phyloP scores from a whole-genome alignment of 2,797 vertebrate genomes.

The Microctenopoma steveboyesi region DNA sequence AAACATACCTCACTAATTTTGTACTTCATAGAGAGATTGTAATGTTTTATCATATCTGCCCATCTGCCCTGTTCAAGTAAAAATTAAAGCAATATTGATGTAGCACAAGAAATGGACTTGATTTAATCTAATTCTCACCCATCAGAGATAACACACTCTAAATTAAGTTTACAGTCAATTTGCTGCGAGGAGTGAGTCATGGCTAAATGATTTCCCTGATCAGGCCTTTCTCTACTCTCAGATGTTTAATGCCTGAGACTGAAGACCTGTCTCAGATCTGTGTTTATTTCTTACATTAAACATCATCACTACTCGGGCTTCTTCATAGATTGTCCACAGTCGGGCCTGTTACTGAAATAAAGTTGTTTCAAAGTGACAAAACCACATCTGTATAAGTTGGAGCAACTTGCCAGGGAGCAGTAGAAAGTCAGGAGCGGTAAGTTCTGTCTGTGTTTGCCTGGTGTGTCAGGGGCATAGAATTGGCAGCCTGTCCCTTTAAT shows the following conservation, averaged over 20 bases:
- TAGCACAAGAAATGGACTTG: constrained; percentile 22
- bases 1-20: neutral
- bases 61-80: neutral
- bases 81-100: constrained; percentile 31
- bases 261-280: no score
- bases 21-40: neutral
- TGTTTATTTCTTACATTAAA: neutral
- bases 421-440: constrained; percentile 9
- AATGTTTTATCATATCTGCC: neutral
- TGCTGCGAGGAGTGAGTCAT: constrained; percentile 58
- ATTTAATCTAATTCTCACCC: constrained; percentile 45
- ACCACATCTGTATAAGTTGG: neutral
- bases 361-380: constrained; percentile 3
- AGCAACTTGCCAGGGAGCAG: neutral
- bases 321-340: constrained; percentile 19
- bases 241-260: no score
- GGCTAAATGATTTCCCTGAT: constrained; percentile 37
- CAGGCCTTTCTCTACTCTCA: neutral
- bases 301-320: neutral
- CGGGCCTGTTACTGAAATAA: neutral
- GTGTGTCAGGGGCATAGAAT: neutral
- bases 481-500: constrained; percentile 28
- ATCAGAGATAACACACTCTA: constrained; percentile 48
- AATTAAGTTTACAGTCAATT: constrained; percentile 65
- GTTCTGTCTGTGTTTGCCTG: neutral